Conservation (phyloP, 2,113 vertebrate species). For the Zootoca vivipara region DNA sequence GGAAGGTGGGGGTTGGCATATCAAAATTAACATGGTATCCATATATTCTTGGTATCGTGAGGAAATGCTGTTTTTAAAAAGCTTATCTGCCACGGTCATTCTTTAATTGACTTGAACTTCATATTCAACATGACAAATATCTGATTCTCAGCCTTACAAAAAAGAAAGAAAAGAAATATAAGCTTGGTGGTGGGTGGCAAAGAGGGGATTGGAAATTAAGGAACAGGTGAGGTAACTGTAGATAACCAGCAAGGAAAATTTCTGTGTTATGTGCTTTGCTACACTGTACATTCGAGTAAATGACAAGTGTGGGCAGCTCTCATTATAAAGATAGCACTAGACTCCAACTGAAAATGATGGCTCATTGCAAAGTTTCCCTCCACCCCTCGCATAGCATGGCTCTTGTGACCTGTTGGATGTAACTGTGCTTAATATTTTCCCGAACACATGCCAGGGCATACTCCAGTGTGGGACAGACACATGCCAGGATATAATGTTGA, state of each 20-base stretch:
- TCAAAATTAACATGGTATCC: constrained; percentile 18
- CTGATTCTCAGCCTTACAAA: not conserved
- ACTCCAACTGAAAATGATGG: not conserved
- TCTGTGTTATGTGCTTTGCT: not conserved
- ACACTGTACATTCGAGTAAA: not conserved
- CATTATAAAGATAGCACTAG: not conserved
- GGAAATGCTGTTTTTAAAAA: not conserved
- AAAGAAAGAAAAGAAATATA: too few relatives aligned
- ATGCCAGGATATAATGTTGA: not conserved
- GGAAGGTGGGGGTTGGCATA: not conserved
- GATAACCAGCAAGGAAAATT: not conserved
- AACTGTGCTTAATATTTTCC: not conserved
- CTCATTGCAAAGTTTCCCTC: not conserved
- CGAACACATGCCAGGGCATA: too few relatives aligned
- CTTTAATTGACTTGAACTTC: not conserved
- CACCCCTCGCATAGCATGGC: not conserved
- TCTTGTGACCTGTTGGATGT: not conserved
- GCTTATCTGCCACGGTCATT: constrained; percentile 14
- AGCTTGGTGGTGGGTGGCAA: not conserved
- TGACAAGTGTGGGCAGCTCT: not conserved
- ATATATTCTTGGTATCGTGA: constrained; percentile 35
- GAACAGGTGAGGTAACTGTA: too few relatives aligned
- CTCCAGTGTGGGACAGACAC: not conserved
- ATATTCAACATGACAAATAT: not conserved
- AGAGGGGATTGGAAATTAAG: too few relatives aligned